These are phyloP conservation scores for Onychomys torridus DNA, from an alignment of 2,797 vertebrate species.

Conservation along the genomic window DNA sequence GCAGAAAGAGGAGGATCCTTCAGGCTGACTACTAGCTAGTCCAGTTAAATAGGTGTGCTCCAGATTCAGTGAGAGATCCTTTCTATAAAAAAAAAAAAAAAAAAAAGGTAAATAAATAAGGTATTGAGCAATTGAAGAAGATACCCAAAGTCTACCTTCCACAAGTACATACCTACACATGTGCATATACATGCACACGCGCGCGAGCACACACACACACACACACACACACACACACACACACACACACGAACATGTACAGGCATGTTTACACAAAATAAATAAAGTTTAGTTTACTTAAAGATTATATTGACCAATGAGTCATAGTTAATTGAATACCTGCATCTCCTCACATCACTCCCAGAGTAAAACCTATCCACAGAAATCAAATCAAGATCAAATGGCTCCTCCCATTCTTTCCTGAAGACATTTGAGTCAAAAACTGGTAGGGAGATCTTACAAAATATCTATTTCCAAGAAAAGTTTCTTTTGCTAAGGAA, in stretches of 20 bases:
- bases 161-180: not conserved
- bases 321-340: not conserved
- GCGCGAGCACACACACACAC: not conserved
- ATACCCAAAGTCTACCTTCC: not conserved
- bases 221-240: not conserved
- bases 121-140: not conserved
- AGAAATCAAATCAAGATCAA: constrained; percentile 38
- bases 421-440: not conserved
- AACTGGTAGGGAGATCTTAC: not conserved
- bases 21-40: not conserved
- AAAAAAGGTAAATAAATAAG: not conserved
- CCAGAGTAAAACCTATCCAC: not conserved
- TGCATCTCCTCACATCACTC: not conserved
- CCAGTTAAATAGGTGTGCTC: too few relatives aligned
- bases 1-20: not conserved
- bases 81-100: not conserved
- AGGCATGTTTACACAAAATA: not conserved
- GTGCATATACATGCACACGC: too few relatives aligned
- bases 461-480: not conserved
- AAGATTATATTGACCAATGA: not conserved
- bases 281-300: not conserved
- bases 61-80: not conserved
- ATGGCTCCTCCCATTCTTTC: not conserved
- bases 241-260: not conserved
- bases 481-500: not conserved